These are phyloP conservation scores for Serrognathus titanus DNA, from an alignment of 2,888 invertebrate genomes.

Conservation along the genomic window DNA sequence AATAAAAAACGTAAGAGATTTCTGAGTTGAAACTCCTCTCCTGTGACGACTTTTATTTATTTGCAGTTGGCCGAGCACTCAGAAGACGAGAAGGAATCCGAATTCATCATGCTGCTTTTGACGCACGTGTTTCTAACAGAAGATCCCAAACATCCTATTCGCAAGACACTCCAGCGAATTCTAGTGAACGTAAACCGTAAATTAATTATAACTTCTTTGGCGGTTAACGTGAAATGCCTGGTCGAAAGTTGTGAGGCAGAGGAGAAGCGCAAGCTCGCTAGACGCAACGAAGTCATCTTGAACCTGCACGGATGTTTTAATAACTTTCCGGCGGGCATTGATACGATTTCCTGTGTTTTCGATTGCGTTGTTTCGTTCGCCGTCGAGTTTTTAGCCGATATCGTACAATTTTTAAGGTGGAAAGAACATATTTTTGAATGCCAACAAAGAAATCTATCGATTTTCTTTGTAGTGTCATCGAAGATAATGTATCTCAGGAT, in stretches of 20 bases:
- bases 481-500: constrained; percentile 3
- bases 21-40: neutral
- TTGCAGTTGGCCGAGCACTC: constrained; percentile 16
- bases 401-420: constrained; percentile 22
- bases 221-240: constrained; percentile 11
- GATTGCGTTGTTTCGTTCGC: constrained; percentile 20
- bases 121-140: constrained; percentile 22
- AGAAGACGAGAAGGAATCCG: neutral
- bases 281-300: constrained; percentile 12
- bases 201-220: constrained; percentile 9
- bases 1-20: constrained; percentile 15
- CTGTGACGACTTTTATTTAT: neutral
- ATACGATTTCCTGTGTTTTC: constrained; percentile 21
- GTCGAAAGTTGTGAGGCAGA: constrained; percentile 4
- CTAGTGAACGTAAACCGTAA: constrained; percentile 17
- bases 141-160: constrained; percentile 26
- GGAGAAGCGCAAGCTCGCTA: constrained; percentile 1
- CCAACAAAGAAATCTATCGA: neutral
- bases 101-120: constrained; percentile 13
- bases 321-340: constrained; percentile 26
- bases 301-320: constrained; percentile 21
- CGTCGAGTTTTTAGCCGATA: constrained; percentile 16
- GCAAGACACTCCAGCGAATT: constrained; percentile 29
- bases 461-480: constrained; percentile 2
- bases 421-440: constrained; percentile 5